Evolutionary conservation across 2,113 vertebrate genomes (phyloP).

Genomic region (Petrocephalus microphthalmus): DNA sequence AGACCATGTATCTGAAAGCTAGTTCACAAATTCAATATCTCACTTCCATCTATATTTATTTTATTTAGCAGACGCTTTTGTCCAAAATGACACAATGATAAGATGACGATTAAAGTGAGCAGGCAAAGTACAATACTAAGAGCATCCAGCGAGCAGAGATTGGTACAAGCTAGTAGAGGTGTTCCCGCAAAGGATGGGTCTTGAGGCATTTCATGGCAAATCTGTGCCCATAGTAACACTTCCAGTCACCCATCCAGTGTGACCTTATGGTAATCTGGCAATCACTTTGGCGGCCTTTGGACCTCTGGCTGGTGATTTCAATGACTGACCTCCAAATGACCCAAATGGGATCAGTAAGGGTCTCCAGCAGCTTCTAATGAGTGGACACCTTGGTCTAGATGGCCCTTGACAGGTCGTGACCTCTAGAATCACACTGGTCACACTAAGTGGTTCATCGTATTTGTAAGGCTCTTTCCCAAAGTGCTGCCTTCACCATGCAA

Average conservation of each 20-base stretch:
- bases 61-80: background rate
- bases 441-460: constrained; percentile 7
- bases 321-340: background rate
- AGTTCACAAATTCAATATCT: background rate
- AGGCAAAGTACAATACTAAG: background rate
- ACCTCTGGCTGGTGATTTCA: background rate
- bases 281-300: background rate
- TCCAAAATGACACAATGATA: background rate
- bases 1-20: background rate
- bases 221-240: background rate
- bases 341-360: background rate
- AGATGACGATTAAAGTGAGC: background rate
- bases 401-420: constrained; percentile 14
- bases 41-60: background rate
- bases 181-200: background rate
- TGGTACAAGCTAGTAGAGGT: background rate
- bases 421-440: constrained; percentile 21
- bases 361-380: background rate
- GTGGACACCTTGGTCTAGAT: constrained; percentile 2
- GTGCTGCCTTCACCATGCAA: constrained; percentile 1
- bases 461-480: constrained; percentile 22
- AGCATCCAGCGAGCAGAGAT: background rate
- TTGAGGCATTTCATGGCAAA: background rate
- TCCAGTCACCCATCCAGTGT: background rate
- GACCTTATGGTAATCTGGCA: background rate